A percentile compares a stretch with the other conserved stretches of the same genome.
Evolutionary conservation across 2,797 vertebrate genomes (phyloP).

Genomic region (Lagocephalus sceleratus): DNA sequence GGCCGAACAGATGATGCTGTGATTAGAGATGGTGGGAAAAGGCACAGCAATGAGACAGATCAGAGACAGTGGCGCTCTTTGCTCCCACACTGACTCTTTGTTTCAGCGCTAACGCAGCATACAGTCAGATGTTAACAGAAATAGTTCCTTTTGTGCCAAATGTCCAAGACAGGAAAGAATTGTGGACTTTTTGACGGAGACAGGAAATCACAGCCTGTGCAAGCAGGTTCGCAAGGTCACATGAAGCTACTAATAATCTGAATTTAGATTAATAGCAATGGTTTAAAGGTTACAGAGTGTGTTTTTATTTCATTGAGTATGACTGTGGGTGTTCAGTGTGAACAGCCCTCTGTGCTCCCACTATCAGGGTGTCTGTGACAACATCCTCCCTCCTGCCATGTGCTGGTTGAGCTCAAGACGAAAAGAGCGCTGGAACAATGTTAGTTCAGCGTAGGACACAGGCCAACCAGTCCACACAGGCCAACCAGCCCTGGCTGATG

Average conservation of each 20-base stretch:
- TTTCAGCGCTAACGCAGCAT: constrained; percentile 51
- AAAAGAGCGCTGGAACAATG: background rate
- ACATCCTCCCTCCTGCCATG: background rate
- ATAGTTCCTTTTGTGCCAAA: constrained; percentile 10
- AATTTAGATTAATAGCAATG: too few species aligned
- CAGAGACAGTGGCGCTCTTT: constrained; percentile 40
- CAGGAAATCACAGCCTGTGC: too few species aligned
- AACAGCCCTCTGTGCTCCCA: background rate
- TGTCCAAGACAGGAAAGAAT: background rate
- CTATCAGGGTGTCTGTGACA: background rate
- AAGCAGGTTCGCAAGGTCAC: too few species aligned
- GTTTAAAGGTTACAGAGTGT: too few species aligned
- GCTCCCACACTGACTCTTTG: constrained; percentile 54
- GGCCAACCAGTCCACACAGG: too few species aligned
- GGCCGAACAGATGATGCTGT: constrained; percentile 11
- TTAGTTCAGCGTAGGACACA: background rate
- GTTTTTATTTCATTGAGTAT: too few species aligned
- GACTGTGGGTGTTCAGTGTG: background rate
- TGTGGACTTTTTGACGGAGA: too few species aligned
- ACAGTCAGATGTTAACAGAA: constrained; percentile 66
- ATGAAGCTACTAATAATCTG: too few species aligned
- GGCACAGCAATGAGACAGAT: constrained; percentile 46
- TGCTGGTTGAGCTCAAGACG: too few species aligned
- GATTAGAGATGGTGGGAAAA: constrained; percentile 56
- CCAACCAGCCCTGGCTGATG: too few species aligned